Evolutionary conservation across 2,113 vertebrate species (phyloP), one percentile per base, ranked within the genome.

Genomic region (Plecotus auritus): DNA sequence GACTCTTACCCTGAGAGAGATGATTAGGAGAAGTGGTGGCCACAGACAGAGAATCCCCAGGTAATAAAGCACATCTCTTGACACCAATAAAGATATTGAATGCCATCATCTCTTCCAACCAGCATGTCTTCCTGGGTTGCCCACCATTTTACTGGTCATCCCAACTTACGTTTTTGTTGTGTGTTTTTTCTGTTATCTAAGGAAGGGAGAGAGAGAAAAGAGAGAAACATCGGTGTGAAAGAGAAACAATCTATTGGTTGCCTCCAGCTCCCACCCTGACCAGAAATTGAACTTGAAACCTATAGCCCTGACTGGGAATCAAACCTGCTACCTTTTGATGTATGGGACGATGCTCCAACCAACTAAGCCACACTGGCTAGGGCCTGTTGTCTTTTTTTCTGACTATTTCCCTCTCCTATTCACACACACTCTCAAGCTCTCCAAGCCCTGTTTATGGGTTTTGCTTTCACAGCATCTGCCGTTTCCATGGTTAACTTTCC

Each of bases 21-120:
- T 99, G 83, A 97, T 98, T 14, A 98, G 97, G 94, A 98, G 99
- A 98, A 98, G 99, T 67, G 99, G 99, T 0, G 99, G 99, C 4
- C 95, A 93, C 3, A 97, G 91, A 32, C 99, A 98, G 35, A 98
- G 95, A 42, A 88, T 97, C 91, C 97, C 99, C 37, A 97, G 98
- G 99, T 99, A 98, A 76, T n/a, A 47, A 18, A 89, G 37, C 22
- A 3, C 3, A 9, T 54, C 12, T 64, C 13, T 40, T 69, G 51
- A 73, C n/a, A 22, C 32, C 40, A 18, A 12, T 73, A 32, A 54
- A 61, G 35, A 28, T 32, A 6, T 30, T 69, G 22, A 73, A 26
- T 22, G 28, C 7, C 20, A 10, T 4, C 26, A 35, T 92, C 54
- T 1, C 26, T 49, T 54, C 56, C 26, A 85, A 3, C 7, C 10